Conservation (phyloP, 2,113 vertebrate species). For the Stictonetta naevosa region DNA sequence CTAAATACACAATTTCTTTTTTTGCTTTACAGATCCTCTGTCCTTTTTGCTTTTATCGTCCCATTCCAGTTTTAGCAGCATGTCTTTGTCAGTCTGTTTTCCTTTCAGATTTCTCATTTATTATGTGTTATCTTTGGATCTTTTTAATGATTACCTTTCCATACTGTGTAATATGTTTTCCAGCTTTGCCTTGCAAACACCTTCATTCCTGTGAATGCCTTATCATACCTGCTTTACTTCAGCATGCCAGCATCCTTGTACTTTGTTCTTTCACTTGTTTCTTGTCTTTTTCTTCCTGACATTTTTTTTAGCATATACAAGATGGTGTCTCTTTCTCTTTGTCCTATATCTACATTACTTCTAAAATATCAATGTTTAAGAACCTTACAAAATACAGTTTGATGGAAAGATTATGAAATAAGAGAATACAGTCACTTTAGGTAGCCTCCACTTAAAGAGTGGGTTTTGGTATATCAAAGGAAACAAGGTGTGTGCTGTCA, state of each 20-base stretch:
- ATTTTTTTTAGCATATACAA: not conserved
- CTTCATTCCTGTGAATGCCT: not conserved
- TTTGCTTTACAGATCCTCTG: not conserved
- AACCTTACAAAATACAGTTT: not conserved
- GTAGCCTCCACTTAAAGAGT: not conserved
- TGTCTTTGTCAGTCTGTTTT: not conserved
- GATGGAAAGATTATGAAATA: not conserved
- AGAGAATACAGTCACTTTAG: not conserved
- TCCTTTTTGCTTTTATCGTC: not conserved
- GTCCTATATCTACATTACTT: not conserved
- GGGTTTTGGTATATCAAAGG: fast-evolving
- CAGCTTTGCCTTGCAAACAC: not conserved
- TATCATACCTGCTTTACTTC: not conserved
- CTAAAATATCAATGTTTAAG: not conserved
- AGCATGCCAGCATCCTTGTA: not conserved
- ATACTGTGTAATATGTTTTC: not conserved
- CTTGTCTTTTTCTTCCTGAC: no score
- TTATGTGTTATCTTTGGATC: not conserved
- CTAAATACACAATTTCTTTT: not conserved
- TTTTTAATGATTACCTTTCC: not conserved
- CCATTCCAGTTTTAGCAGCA: not conserved
- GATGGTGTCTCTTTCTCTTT: not conserved
- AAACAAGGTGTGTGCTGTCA: not conserved
- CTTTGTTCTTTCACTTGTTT: not conserved
- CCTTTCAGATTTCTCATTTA: not conserved